Evolutionary conservation across 2,113 vertebrate genomes (phyloP).

Genomic region (Triplophysa siluroides): DNA sequence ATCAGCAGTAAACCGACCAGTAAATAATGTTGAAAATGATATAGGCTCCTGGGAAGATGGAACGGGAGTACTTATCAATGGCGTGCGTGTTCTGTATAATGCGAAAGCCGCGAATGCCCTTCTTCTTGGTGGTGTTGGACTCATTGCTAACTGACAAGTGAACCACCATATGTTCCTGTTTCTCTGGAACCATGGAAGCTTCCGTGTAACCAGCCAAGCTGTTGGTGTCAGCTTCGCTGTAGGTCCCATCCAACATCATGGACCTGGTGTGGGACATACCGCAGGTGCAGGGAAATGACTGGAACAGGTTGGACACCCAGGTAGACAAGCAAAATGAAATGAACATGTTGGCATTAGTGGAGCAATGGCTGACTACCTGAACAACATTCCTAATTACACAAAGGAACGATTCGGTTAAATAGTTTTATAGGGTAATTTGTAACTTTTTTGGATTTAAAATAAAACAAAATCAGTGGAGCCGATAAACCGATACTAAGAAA

Average conservation of each 20-base stretch:
- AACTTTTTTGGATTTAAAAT: no score
- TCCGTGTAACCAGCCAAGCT: conserved; percentile 89
- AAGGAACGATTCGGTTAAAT: background rate
- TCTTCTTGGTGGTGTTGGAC: conserved; percentile 83
- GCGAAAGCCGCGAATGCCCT: conserved; percentile 78
- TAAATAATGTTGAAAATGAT: conserved; percentile 98
- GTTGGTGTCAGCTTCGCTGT: conserved; percentile 88
- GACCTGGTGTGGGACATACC: conserved; percentile 85
- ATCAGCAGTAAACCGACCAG: conserved; percentile 94
- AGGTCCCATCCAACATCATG: conserved; percentile 90
- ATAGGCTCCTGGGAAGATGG: conserved; percentile 93
- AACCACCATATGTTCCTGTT: conserved; percentile 85
- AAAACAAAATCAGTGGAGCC: no score
- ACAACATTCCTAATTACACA: background rate
- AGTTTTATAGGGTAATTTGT: no score
- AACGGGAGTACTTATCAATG: conserved; percentile 93
- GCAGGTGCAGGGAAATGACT: conserved; percentile 84
- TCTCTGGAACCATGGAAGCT: conserved; percentile 81
- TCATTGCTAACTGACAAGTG: conserved; percentile 85
- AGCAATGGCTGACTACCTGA: background rate
- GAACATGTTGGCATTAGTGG: background rate
- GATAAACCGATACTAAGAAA: no score
- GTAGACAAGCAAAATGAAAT: background rate
- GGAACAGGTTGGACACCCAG: background rate
- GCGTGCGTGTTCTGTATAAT: conserved; percentile 92